phyloP scores from a whole-genome alignment of 2,888 invertebrate species.

The Ypsolopha scabrella region DNA sequence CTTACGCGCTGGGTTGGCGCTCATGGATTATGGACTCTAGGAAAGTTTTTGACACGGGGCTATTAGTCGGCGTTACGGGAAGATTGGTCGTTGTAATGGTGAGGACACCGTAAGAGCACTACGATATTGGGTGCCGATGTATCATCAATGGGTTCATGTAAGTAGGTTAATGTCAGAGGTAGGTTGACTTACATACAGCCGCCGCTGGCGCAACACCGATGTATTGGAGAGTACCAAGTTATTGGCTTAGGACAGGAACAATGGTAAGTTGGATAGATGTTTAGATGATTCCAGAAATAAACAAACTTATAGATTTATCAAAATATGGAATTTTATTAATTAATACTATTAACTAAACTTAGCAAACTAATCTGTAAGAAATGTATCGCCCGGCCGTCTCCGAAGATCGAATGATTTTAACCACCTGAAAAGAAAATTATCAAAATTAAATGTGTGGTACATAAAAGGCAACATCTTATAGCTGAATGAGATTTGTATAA shows the following conservation, averaged over 20 bases:
- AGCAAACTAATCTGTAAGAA: conserved; percentile 94
- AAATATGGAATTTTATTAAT: conserved; percentile 6
- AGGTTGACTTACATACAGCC: too few relatives aligned
- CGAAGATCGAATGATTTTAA: conserved; percentile 97
- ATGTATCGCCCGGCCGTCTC: conserved; percentile 99
- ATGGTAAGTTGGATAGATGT: too few relatives aligned
- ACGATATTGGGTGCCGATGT: too few relatives aligned
- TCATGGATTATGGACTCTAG: conserved; percentile 32
- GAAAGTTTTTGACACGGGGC: conserved; percentile 24
- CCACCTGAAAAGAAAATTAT: conserved; percentile 73
- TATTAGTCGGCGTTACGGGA: conserved; percentile 9
- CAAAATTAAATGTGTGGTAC: too few relatives aligned
- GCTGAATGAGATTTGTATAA: too few relatives aligned
- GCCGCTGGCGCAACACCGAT: too few relatives aligned
- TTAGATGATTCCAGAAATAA: not conserved
- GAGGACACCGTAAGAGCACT: conserved; percentile 1
- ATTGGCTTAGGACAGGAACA: too few relatives aligned
- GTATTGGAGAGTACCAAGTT: too few relatives aligned
- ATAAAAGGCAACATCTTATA: not conserved
- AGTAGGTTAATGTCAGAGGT: too few relatives aligned
- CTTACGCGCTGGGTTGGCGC: conserved; percentile 5
- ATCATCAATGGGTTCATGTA: too few relatives aligned
- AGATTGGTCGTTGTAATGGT: conserved; percentile 21
- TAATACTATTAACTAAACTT: conserved; percentile 17
- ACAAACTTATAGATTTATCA: conserved; percentile 3